These are phyloP conservation scores for Baronia brevicornis DNA, from an alignment of 2,888 invertebrate genomes.

Conservation along the genomic window DNA sequence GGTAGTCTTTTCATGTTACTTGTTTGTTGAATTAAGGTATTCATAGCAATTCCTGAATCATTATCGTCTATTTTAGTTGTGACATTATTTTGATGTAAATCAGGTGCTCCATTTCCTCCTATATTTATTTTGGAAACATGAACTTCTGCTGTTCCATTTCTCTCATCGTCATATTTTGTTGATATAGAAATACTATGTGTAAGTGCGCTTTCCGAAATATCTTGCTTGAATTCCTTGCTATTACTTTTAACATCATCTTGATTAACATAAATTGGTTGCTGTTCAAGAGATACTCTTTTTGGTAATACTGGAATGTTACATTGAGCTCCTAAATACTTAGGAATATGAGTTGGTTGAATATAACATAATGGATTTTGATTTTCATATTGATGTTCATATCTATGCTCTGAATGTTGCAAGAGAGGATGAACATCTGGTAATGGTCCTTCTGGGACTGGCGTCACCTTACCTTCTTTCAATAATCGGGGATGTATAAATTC, in stretches of 20 bases:
- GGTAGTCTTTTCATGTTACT: conserved; percentile 78
- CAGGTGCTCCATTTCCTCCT: conserved; percentile 46
- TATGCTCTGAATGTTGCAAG: conserved; percentile 85
- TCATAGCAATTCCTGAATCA: conserved; percentile 87
- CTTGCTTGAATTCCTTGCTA: conserved; percentile 31
- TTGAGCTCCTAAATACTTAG: conserved; percentile 76
- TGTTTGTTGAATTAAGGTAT: conserved; percentile 69
- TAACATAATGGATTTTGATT: conserved; percentile 69
- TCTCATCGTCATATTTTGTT: conserved; percentile 53
- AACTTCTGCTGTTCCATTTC: conserved; percentile 61
- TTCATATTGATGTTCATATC: conserved; percentile 80
- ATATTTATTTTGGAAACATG: conserved; percentile 75
- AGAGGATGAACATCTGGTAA: conserved; percentile 78
- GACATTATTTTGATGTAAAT: conserved; percentile 35
- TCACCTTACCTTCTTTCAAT: conserved; percentile 67
- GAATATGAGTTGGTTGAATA: conserved; percentile 76
- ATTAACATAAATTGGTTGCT: conserved; percentile 68
- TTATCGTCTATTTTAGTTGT: conserved; percentile 77
- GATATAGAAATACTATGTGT: conserved; percentile 66
- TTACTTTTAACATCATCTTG: conserved; percentile 57
- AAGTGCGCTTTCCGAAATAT: conserved; percentile 58
- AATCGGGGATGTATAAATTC: conserved; percentile 69
- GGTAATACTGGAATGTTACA: conserved; percentile 59
- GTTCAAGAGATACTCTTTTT: conserved; percentile 42
- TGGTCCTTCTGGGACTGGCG: conserved; percentile 62